Conservation (phyloP, 2,888 invertebrate genomes). For the Fissipunctia ypsillon region DNA sequence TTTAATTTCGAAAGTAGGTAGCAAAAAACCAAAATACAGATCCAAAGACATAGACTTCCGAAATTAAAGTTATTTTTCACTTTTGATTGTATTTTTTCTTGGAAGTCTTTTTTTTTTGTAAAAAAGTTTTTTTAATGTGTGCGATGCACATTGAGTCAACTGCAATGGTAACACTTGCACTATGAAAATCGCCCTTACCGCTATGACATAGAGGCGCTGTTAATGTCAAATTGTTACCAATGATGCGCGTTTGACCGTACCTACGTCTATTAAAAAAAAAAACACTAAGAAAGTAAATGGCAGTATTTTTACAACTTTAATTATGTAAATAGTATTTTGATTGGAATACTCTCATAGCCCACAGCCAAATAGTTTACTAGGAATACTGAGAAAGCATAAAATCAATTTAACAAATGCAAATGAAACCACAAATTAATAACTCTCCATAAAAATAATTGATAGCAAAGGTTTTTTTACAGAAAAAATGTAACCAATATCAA, state of each 20-base stretch:
- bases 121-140: background rate
- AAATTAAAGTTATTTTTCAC: no score
- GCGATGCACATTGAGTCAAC: background rate
- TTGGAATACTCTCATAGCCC: slow-evolving; percentile 5
- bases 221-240: background rate
- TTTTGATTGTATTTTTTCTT: no score
- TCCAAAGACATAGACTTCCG: no score
- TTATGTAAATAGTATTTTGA: slow-evolving; percentile 3
- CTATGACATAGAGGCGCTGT: background rate
- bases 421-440: slow-evolving; percentile 29
- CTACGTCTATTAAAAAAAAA: background rate
- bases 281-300: background rate
- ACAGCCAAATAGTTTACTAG: slow-evolving; percentile 4
- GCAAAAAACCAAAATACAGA: no score
- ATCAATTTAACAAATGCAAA: slow-evolving; percentile 35
- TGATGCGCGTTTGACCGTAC: background rate
- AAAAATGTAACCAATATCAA: slow-evolving; percentile 49
- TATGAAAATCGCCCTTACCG: background rate
- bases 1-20: no score
- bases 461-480: slow-evolving; percentile 26
- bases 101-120: no score
- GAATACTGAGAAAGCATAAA: slow-evolving; percentile 25
- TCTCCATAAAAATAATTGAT: slow-evolving; percentile 37
- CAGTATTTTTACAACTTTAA: background rate
- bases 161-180: background rate